Evolutionary conservation across 2,113 vertebrate genomes (phyloP).

Genomic region (Ursus arctos): DNA sequence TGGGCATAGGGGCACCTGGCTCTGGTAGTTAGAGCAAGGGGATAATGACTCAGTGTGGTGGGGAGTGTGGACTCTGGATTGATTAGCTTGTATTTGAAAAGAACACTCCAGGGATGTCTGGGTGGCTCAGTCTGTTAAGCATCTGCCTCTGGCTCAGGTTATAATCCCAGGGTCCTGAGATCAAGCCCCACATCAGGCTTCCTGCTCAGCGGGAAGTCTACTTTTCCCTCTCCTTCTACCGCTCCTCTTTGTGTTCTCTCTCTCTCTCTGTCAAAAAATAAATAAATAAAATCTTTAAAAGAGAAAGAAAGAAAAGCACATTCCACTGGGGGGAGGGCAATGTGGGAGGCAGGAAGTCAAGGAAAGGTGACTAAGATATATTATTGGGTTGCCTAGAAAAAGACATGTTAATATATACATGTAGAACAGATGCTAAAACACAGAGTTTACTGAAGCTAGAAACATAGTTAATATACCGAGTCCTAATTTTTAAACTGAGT

Average conservation of each 20-base stretch:
- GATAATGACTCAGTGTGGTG: neutral
- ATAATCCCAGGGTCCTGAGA: neutral
- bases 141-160: neutral
- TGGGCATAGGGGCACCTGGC: too few species aligned
- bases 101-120: neutral
- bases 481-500: neutral
- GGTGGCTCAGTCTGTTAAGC: neutral
- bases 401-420: neutral
- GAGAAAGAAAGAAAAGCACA: neutral
- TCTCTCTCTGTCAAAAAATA: neutral
- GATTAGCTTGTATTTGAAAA: neutral
- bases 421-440: neutral
- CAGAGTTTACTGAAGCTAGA: neutral
- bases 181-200: rapidly evolving
- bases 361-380: neutral
- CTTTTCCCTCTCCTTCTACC: neutral
- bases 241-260: neutral
- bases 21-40: neutral
- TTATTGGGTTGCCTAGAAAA: neutral
- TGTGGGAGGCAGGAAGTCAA: neutral
- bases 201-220: neutral
- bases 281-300: too few species aligned
- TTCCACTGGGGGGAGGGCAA: neutral
- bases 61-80: neutral
- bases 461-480: neutral